Base-by-base conservation (phyloP, 2,888 invertebrate genomes). In the Apocheima hispidaria region DNA sequence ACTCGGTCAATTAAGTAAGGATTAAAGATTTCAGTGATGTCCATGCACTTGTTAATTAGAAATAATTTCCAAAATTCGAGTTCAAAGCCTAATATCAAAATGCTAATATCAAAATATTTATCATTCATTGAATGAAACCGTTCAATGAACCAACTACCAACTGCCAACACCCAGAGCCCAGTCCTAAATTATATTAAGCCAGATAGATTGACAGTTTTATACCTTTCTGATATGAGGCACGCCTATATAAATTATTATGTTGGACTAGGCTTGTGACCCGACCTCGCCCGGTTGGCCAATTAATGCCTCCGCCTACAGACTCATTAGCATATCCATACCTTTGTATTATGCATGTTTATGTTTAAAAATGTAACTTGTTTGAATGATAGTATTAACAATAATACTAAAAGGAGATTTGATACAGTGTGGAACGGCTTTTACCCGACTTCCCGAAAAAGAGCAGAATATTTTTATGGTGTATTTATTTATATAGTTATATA, bases 191-290 rank as follows among this genome's bases (percentile, higher is more conserved):
- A 70, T 60, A 56, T 43, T 57, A 66, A 63, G 54, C 43, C 50
- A 54, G 66, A 63, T 66, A 54, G 66, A 70, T 64, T 68, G 70
- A 66, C 70, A 68, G 66, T 62, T 70, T 70, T 70, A 70, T 68
- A 43, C 9, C n/a, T 20, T 44, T 23, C 16, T 50, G 44, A 55
- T 60, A 46, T 48, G 56, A 55, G 68, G 58, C 70, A 68, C 70
- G 70, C 70, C 70, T 63, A 65, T 60, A 56, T 68, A 63, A 65
- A 65, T 68, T 66, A 66, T 62, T 62, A 66, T 66, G 61, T 65
- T 48, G 53, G 63, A 64, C 63, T 70, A 68, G 63, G 58, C 61
- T 48, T 41, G 63, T 66, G 70, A 68, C 68, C 68, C 63, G 65
- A 60, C 63, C 63, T 63, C 63, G 58, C 53, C 38, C 52, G 60